phyloP scores from a whole-genome alignment of 2,113 vertebrate genomes.

The Pomatostomus ruficeps region DNA sequence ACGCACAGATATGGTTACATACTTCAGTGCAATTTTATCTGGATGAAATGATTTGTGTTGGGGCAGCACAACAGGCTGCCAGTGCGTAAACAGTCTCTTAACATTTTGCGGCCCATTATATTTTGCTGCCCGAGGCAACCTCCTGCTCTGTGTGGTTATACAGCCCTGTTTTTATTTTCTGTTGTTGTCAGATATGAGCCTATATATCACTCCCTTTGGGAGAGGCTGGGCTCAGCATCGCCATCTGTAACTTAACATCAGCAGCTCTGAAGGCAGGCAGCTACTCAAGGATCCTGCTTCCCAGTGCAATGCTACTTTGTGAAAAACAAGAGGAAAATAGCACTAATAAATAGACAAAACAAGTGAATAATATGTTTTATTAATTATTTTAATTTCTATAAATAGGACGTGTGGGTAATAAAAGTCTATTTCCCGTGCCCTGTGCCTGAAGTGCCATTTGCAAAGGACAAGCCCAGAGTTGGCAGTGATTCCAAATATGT shows the following conservation, averaged over 20 bases:
- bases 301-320: not conserved
- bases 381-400: not conserved
- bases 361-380: not conserved
- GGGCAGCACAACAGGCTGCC: not conserved
- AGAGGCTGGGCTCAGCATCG: not conserved
- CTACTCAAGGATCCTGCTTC: not conserved
- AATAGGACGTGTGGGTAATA: not conserved
- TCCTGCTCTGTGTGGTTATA: conserved; percentile 50
- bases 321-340: not conserved
- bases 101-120: conserved; percentile 60
- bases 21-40: not conserved
- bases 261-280: not conserved
- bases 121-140: conserved; percentile 58
- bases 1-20: not conserved
- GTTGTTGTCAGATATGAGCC: conserved; percentile 49
- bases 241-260: not conserved
- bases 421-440: not conserved
- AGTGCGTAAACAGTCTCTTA: conserved; percentile 63
- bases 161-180: conserved; percentile 46
- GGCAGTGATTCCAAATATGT: not conserved
- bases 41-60: not conserved
- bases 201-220: conserved; percentile 16
- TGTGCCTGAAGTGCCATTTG: conserved; percentile 22
- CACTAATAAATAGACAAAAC: not conserved
- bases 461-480: not conserved